Base-by-base conservation (phyloP, 2,113 vertebrate species). In the Irena cyanogastra region DNA sequence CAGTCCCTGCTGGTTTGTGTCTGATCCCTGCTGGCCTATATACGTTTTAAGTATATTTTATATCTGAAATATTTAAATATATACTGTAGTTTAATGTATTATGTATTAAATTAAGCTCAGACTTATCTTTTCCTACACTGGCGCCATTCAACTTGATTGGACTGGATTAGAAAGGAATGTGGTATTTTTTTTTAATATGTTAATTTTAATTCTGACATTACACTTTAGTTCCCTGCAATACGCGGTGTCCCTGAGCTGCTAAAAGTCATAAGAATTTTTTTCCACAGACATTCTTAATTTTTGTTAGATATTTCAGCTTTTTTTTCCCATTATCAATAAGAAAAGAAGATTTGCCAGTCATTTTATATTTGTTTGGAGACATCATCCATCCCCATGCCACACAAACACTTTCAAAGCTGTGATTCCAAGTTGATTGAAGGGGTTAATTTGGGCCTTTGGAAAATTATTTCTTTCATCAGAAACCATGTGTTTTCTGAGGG, bases 381-480 rank as follows among this genome's bases (percentile, higher is more conserved):
- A 33, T 11, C 13, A 42, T 7, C 13, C 24, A 37, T 16, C 18
- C 17, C 27, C 3, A 7, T 50, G 18, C 16, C 16, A 16, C 11
- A n/a, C 5, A 37, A 81, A 75, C 9, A 13, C 30, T 75, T 74
- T 37, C 5, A 52, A 74, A 66, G 5, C 23, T 22, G 13, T n/a
- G 10, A 54, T 78, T 75, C 13, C 2, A 5, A 1, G 27, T 28
- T 81, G 26, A 54, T 16, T n/a, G 8, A 60, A 68, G 39, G 24
- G 0, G 2, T 41, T 68, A 31, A 39, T 41, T 52, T 53, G 0
- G 5, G 13, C 20, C 3, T 59, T 69, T 54, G 20, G 4, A 41
- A 86, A 89, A 37, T 14, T 37, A 26, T 41, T 64, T 7, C 0
- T 50, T 83, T 45, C 16, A 3, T 24, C 15, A 1, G 9, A 70